Conservation (phyloP, 1,140 invertebrate genomes). For the Saccostrea echinata region DNA sequence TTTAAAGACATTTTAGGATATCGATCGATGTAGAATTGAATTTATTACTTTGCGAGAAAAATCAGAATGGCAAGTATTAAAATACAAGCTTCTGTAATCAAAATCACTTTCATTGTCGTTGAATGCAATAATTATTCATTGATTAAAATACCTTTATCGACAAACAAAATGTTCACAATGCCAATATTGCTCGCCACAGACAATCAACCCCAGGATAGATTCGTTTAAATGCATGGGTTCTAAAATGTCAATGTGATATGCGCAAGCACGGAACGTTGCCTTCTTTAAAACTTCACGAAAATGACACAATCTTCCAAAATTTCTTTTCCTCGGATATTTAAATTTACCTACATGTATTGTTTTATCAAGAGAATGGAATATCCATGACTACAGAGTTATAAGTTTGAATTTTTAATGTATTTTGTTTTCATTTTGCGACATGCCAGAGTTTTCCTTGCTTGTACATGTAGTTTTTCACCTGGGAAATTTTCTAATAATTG, state of each 20-base stretch:
- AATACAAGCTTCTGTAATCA: neutral
- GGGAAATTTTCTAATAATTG: neutral
- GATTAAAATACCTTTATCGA: neutral
- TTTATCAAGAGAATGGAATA: neutral
- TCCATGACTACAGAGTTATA: neutral
- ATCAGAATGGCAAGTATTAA: neutral
- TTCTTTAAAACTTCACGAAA: neutral
- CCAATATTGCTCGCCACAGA: neutral
- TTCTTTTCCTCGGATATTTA: neutral
- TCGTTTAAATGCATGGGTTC: neutral
- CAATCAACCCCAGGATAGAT: neutral
- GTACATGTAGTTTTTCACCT: neutral
- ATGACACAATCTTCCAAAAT: neutral
- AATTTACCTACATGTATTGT: neutral
- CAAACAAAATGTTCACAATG: neutral
- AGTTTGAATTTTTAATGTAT: neutral
- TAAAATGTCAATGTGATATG: neutral
- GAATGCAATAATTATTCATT: slow-evolving; percentile 1
- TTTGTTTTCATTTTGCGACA: neutral
- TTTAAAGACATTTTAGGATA: too few relatives aligned
- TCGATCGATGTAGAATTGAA: too few relatives aligned
- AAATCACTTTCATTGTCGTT: neutral
- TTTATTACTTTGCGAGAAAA: too few relatives aligned
- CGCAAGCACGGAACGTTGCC: slow-evolving; percentile 18
- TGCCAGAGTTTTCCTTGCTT: neutral